Evolutionary conservation across 2,113 vertebrate species (phyloP).

Genomic region (Alces alces): DNA sequence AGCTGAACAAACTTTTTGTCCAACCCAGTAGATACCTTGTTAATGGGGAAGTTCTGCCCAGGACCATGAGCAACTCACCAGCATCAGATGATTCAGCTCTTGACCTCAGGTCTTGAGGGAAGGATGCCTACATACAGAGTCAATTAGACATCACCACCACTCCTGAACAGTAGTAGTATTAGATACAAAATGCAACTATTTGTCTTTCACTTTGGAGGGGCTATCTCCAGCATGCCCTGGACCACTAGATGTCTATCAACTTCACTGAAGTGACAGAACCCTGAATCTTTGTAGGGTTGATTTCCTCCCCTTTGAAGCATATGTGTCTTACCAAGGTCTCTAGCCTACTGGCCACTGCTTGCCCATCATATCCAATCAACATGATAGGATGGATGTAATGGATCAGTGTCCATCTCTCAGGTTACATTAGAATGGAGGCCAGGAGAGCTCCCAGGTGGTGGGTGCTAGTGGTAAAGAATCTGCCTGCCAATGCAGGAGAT

Average conservation of each 20-base stretch:
- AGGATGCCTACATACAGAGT: background rate
- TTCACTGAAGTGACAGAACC: background rate
- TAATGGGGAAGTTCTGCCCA: background rate
- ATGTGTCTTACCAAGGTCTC: background rate
- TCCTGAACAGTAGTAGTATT: background rate
- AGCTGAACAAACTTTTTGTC: background rate
- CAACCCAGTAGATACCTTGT: background rate
- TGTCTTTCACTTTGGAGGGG: background rate
- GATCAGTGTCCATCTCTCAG: background rate
- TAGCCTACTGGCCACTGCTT: background rate
- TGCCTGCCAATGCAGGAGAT: background rate
- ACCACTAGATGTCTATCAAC: background rate
- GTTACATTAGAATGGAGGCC: background rate
- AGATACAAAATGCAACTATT: background rate
- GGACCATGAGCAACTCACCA: background rate
- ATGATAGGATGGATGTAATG: background rate
- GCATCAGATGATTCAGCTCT: background rate
- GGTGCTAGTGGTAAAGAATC: background rate
- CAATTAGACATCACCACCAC: background rate
- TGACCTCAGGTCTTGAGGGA: background rate
- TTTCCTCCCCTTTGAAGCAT: background rate
- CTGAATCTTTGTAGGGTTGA: background rate
- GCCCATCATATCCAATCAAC: background rate
- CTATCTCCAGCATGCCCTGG: background rate
- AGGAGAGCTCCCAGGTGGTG: background rate